Evolutionary conservation across 64 coral and sea anemone genomes (phyloP).

Genomic region (Hydrozoanthus tunicans): DNA sequence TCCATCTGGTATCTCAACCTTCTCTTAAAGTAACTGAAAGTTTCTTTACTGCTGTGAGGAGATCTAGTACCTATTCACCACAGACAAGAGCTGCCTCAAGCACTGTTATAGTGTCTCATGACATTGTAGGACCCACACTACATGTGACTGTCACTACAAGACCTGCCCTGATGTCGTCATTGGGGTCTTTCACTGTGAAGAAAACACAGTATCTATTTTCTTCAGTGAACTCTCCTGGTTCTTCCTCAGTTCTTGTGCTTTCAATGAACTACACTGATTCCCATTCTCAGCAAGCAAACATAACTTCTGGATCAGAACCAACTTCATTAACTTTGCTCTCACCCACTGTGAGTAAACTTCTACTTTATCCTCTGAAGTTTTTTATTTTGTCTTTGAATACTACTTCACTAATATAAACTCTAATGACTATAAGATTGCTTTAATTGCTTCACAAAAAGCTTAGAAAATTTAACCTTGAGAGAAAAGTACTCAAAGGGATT

Average conservation of each 20-base stretch:
- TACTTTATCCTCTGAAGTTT: not conserved
- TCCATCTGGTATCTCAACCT: too few relatives aligned
- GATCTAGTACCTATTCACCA: not conserved
- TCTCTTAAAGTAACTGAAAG: too few relatives aligned
- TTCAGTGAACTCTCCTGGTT: not conserved
- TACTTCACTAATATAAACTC: too few relatives aligned
- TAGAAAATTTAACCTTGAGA: too few relatives aligned
- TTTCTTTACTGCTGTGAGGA: too few relatives aligned
- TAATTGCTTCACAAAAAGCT: too few relatives aligned
- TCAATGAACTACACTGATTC: not conserved
- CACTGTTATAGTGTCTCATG: not conserved
- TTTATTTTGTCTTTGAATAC: too few relatives aligned
- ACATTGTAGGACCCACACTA: not conserved
- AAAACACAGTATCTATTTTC: not conserved
- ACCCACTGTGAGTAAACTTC: slow-evolving; percentile 7
- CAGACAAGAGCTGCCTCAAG: not conserved
- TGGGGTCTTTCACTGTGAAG: not conserved
- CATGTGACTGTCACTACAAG: not conserved
- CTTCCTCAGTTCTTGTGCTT: not conserved
- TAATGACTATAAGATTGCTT: too few relatives aligned
- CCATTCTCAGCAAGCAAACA: slow-evolving; percentile 29
- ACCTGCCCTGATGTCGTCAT: not conserved
- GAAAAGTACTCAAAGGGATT: too few relatives aligned
- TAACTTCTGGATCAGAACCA: not conserved
- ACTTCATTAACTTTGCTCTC: not conserved